Evolutionary conservation across 2,888 invertebrate species (phyloP).

Genomic region (Lepidocyrtinus sp.): DNA sequence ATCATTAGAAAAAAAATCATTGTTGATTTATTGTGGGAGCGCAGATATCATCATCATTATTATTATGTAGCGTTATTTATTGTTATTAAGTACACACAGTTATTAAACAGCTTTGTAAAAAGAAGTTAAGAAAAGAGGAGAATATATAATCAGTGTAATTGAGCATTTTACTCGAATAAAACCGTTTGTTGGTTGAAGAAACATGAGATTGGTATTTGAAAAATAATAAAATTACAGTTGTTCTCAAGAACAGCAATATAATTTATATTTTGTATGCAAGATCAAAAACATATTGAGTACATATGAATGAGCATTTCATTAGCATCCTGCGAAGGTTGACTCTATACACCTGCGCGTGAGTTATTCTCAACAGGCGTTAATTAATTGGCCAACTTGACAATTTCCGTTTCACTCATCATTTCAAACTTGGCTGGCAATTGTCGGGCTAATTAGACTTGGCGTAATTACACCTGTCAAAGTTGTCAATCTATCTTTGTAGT

Average conservation of each 20-base stretch:
- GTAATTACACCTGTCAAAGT: constrained; percentile 50
- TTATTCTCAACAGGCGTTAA: constrained; percentile 26
- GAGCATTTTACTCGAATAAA: background rate
- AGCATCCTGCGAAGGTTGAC: background rate
- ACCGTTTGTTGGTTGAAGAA: background rate
- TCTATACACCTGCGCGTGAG: too few species aligned
- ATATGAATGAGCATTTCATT: background rate
- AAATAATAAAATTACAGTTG: background rate
- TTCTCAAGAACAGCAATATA: background rate
- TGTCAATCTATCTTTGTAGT: constrained; percentile 38
- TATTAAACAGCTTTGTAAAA: background rate
- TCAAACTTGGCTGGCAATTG: background rate
- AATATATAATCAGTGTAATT: constrained; percentile 25
- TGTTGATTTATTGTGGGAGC: constrained; percentile 47
- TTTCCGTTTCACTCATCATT: constrained; percentile 48
- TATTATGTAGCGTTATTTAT: background rate
- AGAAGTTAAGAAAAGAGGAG: background rate
- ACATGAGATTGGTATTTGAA: background rate
- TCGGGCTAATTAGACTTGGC: constrained; percentile 34
- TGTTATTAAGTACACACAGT: background rate
- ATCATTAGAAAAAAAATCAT: constrained; percentile 1
- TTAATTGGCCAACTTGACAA: constrained; percentile 54
- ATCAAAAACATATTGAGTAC: too few species aligned
- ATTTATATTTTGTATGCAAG: too few species aligned
- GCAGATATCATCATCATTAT: constrained; percentile 23